Evolutionary conservation across 2,888 invertebrate genomes (phyloP).

Genomic region (Eupithecia insigniata): DNA sequence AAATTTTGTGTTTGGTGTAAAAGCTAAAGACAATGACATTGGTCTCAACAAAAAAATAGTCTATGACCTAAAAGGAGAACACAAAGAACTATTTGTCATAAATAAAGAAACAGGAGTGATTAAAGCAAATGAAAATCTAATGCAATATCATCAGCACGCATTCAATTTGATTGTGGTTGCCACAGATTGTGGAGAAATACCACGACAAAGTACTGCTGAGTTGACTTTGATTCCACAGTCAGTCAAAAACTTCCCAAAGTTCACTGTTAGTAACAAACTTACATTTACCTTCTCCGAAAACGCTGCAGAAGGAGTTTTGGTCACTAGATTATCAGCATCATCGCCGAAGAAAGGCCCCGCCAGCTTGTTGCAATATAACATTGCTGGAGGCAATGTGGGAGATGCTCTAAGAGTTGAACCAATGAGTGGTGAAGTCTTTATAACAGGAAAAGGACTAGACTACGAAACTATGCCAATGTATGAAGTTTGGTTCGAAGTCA

Average conservation of each 20-base stretch:
- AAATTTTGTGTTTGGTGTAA: conserved; percentile 95
- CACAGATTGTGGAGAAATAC: conserved; percentile 89
- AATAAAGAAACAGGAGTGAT: conserved; percentile 94
- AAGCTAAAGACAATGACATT: conserved; percentile 92
- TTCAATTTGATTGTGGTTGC: conserved; percentile 91
- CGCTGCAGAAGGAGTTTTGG: conserved; percentile 89
- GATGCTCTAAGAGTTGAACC: conserved; percentile 93
- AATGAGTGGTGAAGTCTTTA: conserved; percentile 90
- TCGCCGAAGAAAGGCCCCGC: conserved; percentile 91
- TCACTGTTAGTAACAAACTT: conserved; percentile 87
- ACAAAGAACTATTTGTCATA: conserved; percentile 90
- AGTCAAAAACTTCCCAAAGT: conserved; percentile 91
- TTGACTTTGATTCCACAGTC: conserved; percentile 91
- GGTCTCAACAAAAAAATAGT: conserved; percentile 91
- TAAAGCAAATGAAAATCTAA: conserved; percentile 89
- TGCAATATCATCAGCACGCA: conserved; percentile 79
- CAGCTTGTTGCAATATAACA: conserved; percentile 89
- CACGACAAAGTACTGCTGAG: conserved; percentile 89
- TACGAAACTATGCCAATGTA: conserved; percentile 93
- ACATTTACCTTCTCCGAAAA: conserved; percentile 92
- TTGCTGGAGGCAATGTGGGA: conserved; percentile 97
- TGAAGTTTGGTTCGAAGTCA: conserved; percentile 96
- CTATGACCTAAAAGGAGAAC: conserved; percentile 91
- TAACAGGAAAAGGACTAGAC: conserved; percentile 92
- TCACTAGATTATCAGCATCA: conserved; percentile 90